These are phyloP conservation scores for Nemapogon koenigi DNA, from an alignment of 2,888 invertebrate genomes.

Conservation along the genomic window DNA sequence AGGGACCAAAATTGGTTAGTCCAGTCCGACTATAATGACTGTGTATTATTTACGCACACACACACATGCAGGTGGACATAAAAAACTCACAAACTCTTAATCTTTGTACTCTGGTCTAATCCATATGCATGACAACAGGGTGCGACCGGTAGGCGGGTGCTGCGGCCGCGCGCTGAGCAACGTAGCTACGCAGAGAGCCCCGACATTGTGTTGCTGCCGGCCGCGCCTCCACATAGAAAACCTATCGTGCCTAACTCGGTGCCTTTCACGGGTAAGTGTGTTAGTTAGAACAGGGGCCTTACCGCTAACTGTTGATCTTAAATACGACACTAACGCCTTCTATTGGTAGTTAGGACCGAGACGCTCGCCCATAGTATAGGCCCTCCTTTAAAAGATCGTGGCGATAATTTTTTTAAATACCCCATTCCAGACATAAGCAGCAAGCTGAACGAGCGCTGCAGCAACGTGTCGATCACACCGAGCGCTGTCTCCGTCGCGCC, in stretches of 20 bases:
- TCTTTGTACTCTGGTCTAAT: too few relatives aligned
- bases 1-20: too few relatives aligned
- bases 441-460: constrained; percentile 59
- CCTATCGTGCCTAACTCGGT: constrained; percentile 30
- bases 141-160: constrained; percentile 68
- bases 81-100: too few relatives aligned
- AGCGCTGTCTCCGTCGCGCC: constrained; percentile 60
- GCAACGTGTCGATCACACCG: constrained; percentile 60
- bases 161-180: constrained; percentile 82
- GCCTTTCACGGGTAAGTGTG: constrained; percentile 35
- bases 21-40: too few relatives aligned
- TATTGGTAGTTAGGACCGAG: too few relatives aligned
- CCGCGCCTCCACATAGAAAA: constrained; percentile 58
- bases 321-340: neutral
- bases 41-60: too few relatives aligned
- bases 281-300: neutral
- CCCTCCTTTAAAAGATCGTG: too few relatives aligned
- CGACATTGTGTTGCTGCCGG: constrained; percentile 70
- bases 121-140: too few relatives aligned
- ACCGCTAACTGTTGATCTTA: neutral
- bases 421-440: constrained; percentile 41
- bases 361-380: too few relatives aligned
- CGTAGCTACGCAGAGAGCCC: constrained; percentile 88
- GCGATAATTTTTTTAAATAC: too few relatives aligned
- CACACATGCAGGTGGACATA: too few relatives aligned